Percentiles rank a stretch among this genome's conserved stretches.
phyloP scores from a whole-genome alignment of 2,113 vertebrate genomes.

The Myiagra hebetior region DNA sequence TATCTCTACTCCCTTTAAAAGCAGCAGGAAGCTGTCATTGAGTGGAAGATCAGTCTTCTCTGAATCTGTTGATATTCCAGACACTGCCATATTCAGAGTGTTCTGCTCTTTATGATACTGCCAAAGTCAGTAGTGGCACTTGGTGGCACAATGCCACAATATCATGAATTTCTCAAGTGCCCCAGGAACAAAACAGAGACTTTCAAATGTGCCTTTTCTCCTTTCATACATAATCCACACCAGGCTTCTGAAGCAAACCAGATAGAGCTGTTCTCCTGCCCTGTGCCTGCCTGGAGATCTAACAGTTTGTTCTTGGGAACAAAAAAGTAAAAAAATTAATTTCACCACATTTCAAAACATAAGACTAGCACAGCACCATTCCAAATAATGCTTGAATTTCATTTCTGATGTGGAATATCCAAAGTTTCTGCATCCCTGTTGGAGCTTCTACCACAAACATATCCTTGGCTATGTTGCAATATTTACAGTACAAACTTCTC shows the following conservation, averaged over 20 bases:
- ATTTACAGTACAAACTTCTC: background rate
- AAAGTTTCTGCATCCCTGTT: background rate
- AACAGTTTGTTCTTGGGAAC: background rate
- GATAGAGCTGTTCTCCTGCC: background rate
- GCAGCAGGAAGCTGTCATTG: background rate
- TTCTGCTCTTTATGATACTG: background rate
- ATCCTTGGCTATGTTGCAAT: background rate
- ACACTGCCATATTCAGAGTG: background rate
- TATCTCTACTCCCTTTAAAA: background rate
- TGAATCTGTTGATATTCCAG: background rate
- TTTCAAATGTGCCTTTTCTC: background rate
- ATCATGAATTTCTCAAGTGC: background rate
- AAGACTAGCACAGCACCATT: background rate
- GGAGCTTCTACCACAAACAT: background rate
- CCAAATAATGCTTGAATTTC: background rate
- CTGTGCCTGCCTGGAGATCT: background rate
- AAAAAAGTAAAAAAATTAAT: background rate
- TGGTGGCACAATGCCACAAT: background rate
- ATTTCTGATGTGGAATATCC: background rate
- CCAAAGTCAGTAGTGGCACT: background rate
- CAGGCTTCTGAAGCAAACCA: background rate
- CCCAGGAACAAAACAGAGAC: background rate
- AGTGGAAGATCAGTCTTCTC: background rate
- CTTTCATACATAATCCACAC: background rate
- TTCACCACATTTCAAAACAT: background rate